These are phyloP conservation scores for Eutolmus rufibarbis DNA, from an alignment of 2,888 invertebrate species.

Conservation along the genomic window DNA sequence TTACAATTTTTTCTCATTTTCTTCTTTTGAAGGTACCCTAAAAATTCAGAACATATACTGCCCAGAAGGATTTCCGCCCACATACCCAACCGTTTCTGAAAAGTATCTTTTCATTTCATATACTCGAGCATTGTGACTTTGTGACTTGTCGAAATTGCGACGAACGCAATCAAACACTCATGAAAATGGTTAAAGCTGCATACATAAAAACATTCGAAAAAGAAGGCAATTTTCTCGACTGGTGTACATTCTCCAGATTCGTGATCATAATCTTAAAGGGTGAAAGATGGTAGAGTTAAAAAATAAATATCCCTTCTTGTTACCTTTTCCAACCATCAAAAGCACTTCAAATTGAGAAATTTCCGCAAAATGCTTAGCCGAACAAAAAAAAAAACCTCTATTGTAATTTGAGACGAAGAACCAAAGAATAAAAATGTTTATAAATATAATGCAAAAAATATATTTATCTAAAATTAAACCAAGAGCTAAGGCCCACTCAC, in stretches of 20 bases:
- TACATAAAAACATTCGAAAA: background rate
- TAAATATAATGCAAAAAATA: background rate
- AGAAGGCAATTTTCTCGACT: background rate
- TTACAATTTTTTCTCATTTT: background rate
- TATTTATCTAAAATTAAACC: background rate
- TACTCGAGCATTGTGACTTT: background rate
- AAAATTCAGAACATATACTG: background rate
- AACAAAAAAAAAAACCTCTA: background rate
- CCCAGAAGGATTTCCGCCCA: background rate
- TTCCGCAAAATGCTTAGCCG: background rate
- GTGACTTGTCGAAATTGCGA: background rate
- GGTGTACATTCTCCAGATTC: background rate
- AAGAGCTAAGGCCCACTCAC: background rate
- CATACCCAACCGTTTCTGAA: background rate
- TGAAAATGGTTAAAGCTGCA: background rate
- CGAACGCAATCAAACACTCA: background rate
- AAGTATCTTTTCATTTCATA: background rate
- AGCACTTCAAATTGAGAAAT: background rate
- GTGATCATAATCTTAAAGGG: background rate
- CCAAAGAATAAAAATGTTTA: background rate
- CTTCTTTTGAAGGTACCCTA: background rate
- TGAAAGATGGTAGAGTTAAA: background rate
- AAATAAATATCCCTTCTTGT: background rate
- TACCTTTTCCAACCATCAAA: background rate
- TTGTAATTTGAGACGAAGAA: conserved; percentile 4